Evolutionary conservation across 1,140 invertebrate genomes (phyloP).

Genomic region (Rhizoglyphus robini): DNA sequence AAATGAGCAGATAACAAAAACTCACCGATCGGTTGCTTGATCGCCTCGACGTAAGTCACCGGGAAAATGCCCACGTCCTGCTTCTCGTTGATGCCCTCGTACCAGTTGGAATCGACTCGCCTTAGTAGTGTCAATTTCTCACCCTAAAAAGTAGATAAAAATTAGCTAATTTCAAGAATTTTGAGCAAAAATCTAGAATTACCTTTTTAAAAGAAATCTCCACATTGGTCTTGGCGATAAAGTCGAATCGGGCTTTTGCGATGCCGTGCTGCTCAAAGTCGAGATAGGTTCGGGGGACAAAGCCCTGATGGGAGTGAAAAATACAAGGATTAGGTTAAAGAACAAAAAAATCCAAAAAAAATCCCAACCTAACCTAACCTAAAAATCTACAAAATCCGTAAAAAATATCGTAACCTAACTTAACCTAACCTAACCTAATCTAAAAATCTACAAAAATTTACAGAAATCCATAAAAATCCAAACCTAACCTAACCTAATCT

Average conservation of each 20-base stretch:
- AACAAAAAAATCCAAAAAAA: slow-evolving; percentile 5
- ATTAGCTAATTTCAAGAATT: slow-evolving; percentile 1
- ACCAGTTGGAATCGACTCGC: slow-evolving; percentile 82
- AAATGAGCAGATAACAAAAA: background rate
- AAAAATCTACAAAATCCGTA: too few species aligned
- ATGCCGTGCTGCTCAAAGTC: slow-evolving; percentile 49
- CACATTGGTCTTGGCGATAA: slow-evolving; percentile 70
- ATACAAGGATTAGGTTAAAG: background rate
- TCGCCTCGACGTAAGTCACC: slow-evolving; percentile 68
- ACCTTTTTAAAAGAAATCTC: slow-evolving; percentile 77
- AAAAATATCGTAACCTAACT: too few species aligned
- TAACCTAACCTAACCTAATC: too few species aligned
- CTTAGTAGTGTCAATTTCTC: slow-evolving; percentile 67
- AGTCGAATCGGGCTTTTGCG: slow-evolving; percentile 77
- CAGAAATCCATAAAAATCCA: too few species aligned
- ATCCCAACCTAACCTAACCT: background rate
- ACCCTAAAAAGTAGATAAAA: slow-evolving; percentile 33
- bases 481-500: too few species aligned
- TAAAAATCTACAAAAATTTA: too few species aligned
- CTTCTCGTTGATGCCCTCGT: slow-evolving; percentile 67
- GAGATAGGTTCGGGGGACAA: slow-evolving; percentile 22
- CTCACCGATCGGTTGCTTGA: slow-evolving; percentile 43
- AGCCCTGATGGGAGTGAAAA: background rate
- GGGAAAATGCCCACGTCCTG: slow-evolving; percentile 70
- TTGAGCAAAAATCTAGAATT: background rate